Conservation (phyloP, 2,797 vertebrate genomes). For the Siniperca scherzeri region DNA sequence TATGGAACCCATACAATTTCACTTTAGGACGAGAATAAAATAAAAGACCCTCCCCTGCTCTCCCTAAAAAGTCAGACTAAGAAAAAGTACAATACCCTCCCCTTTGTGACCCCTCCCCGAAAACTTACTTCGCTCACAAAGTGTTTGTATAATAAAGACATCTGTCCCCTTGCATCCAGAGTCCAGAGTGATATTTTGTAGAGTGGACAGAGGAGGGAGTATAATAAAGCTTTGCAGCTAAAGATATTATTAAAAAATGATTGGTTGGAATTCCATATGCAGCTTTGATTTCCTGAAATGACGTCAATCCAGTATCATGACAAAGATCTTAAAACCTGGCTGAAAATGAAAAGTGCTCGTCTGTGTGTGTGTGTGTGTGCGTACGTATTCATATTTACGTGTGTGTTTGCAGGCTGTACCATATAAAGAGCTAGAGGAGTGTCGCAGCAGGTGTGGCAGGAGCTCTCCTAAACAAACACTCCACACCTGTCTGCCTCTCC, state of each 20-base stretch:
- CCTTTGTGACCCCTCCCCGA: background rate
- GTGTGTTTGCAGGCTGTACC: conserved; percentile 3
- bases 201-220: background rate
- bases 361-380: background rate
- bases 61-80: background rate
- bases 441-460: conserved; percentile 60
- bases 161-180: background rate
- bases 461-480: conserved; percentile 60
- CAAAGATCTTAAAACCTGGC: background rate
- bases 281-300: conserved; percentile 15
- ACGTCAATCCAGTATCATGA: background rate
- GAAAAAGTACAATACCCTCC: background rate
- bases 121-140: background rate
- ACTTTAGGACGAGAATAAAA: background rate
- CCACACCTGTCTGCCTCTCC: conserved; percentile 62
- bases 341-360: background rate
- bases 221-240: background rate
- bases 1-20: background rate
- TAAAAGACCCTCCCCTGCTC: background rate
- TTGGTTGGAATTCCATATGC: background rate
- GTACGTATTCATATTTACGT: background rate
- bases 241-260: background rate
- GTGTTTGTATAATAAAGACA: background rate
- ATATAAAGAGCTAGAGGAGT: conserved; percentile 41
- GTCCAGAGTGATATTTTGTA: background rate